phyloP scores from a whole-genome alignment of 2,888 invertebrate species.

The Elysia crispata region DNA sequence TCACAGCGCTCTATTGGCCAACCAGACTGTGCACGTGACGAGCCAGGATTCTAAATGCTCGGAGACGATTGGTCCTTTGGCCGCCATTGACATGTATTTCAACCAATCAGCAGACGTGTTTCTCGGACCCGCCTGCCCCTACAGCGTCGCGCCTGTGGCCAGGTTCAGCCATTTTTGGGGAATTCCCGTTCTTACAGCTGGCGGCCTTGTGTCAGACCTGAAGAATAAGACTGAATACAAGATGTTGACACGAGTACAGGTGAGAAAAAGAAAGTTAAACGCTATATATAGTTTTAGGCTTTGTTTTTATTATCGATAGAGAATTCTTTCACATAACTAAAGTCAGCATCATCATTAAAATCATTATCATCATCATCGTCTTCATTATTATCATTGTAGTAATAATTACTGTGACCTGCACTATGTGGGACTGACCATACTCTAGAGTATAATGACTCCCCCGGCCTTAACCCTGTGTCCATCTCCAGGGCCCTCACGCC shows the following conservation, averaged over 20 bases:
- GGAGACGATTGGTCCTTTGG: constrained; percentile 71
- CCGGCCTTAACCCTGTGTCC: background rate
- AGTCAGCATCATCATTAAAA: background rate
- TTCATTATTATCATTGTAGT: constrained; percentile 2
- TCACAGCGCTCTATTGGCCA: constrained; percentile 55
- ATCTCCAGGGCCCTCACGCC: constrained; percentile 11
- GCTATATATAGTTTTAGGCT: too few species aligned
- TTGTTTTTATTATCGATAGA: background rate
- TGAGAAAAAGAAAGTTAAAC: constrained; percentile 2
- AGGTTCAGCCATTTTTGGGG: constrained; percentile 90
- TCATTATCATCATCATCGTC: background rate
- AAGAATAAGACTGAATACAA: constrained; percentile 81
- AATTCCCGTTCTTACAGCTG: constrained; percentile 89
- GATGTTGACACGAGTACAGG: constrained; percentile 83
- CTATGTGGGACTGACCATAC: too few species aligned
- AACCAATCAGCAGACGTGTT: constrained; percentile 70
- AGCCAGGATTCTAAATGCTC: constrained; percentile 72
- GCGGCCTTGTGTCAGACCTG: constrained; percentile 72
- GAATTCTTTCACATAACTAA: background rate
- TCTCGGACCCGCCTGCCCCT: constrained; percentile 74
- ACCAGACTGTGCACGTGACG: constrained; percentile 54
- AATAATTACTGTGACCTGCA: background rate
- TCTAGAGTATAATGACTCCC: background rate
- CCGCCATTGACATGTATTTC: constrained; percentile 71
- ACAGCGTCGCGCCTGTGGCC: constrained; percentile 92